phyloP scores from a whole-genome alignment of 2,797 vertebrate genomes.

The Myotis findleyi region DNA sequence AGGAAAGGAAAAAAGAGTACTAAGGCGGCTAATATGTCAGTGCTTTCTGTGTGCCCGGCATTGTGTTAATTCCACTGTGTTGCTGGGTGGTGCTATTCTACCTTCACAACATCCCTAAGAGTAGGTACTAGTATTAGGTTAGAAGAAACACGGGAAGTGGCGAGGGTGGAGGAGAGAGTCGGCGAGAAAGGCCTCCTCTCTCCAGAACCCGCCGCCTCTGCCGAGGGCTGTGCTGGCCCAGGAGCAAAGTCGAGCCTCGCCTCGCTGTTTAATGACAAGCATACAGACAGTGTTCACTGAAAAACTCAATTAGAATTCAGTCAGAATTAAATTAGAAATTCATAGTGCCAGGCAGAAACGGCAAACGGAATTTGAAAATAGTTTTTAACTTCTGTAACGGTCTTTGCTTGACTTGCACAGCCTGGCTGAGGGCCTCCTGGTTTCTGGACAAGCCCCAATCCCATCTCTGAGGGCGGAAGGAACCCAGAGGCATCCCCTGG shows the following conservation, averaged over 20 bases:
- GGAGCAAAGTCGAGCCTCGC: background rate
- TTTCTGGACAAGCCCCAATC: background rate
- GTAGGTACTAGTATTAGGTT: background rate
- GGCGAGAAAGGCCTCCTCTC: background rate
- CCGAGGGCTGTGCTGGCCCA: rapidly evolving
- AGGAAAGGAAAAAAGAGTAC: too few species aligned
- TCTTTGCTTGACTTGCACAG: background rate
- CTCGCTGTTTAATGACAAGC: background rate
- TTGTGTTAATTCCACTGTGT: background rate
- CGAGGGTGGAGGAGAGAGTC: background rate
- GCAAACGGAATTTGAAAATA: conserved; percentile 2
- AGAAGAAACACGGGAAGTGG: background rate
- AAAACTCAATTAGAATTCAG: conserved; percentile 66
- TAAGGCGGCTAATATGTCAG: background rate
- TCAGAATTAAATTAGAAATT: conserved; percentile 61
- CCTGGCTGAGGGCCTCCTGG: background rate
- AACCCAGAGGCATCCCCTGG: background rate
- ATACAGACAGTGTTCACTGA: conserved; percentile 35
- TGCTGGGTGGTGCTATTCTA: background rate
- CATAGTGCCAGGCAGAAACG: conserved; percentile 52
- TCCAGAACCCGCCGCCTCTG: background rate
- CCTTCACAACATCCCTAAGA: background rate
- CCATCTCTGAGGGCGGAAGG: background rate
- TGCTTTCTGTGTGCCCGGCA: background rate
- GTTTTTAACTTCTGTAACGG: background rate